These are phyloP conservation scores for Suricata suricatta DNA, from an alignment of 2,113 vertebrate genomes.

Conservation along the genomic window DNA sequence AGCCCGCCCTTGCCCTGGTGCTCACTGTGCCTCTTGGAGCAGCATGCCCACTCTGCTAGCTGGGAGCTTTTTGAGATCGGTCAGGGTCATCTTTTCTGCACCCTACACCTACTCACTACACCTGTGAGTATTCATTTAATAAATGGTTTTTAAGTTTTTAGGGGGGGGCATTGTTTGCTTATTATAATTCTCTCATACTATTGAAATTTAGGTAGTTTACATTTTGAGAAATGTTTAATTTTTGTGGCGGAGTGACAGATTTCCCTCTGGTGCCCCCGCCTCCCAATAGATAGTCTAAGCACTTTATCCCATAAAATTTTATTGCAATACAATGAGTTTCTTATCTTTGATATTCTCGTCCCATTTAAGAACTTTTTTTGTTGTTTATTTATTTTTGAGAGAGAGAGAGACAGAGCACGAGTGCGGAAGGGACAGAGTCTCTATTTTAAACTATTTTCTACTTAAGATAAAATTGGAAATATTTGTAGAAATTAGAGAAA, in stretches of 20 bases:
- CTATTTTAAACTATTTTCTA: background rate
- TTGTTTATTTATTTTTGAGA: too few species aligned
- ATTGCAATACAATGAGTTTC: background rate
- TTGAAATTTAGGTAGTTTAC: background rate
- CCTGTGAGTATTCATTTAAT: background rate
- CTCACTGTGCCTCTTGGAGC: background rate
- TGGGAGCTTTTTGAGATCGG: background rate
- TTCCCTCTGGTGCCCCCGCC: accelerated
- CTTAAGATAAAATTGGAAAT: background rate
- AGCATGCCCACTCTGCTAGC: accelerated
- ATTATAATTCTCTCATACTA: background rate
- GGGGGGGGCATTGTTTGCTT: background rate
- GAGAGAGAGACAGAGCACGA: too few species aligned
- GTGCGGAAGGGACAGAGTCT: too few species aligned
- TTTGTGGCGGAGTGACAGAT: background rate
- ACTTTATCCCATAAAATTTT: background rate
- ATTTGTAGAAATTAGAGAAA: constrained; percentile 6
- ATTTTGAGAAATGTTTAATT: background rate
- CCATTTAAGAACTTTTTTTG: background rate
- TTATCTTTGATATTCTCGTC: background rate
- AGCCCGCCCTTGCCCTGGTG: too few species aligned
- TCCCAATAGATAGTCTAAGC: background rate
- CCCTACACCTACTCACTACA: too few species aligned
- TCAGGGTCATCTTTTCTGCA: background rate
- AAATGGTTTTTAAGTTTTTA: background rate